Percentiles rank a stretch among this genome's conserved stretches.
These are phyloP conservation scores for Yponomeuta cagnagella DNA, from an alignment of 2,888 invertebrate species.

Conservation along the genomic window DNA sequence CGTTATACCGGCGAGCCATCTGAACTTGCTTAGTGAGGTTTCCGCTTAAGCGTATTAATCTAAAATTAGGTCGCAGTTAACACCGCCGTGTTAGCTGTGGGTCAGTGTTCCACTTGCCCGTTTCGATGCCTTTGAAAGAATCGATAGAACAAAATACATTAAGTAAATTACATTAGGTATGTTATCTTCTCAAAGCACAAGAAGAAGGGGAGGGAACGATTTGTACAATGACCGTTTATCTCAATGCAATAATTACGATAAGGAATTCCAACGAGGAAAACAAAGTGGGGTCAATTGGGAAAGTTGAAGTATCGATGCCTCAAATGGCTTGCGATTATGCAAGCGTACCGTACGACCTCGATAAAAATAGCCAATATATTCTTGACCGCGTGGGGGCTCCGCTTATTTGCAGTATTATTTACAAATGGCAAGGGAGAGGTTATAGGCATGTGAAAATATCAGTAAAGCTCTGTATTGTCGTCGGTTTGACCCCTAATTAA, in stretches of 20 bases:
- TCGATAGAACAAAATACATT: neutral
- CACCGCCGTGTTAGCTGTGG: slow-evolving; percentile 59
- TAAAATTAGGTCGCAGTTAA: slow-evolving; percentile 73
- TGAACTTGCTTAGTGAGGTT: slow-evolving; percentile 73
- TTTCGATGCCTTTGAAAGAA: slow-evolving; percentile 1
- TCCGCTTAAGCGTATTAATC: slow-evolving; percentile 74
- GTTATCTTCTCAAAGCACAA: neutral
- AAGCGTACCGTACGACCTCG: slow-evolving; percentile 30
- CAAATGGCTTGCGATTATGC: slow-evolving; percentile 45
- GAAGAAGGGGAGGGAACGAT: neutral
- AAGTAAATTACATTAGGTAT: neutral
- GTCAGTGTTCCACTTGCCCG: slow-evolving; percentile 37
- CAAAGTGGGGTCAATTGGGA: slow-evolving; percentile 21
- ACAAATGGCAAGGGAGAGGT: neutral
- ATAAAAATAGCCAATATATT: slow-evolving; percentile 48
- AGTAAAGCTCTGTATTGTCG: too few species aligned
- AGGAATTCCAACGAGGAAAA: slow-evolving; percentile 22
- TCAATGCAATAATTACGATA: slow-evolving; percentile 11
- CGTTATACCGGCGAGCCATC: slow-evolving; percentile 46
- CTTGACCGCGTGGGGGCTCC: slow-evolving; percentile 56
- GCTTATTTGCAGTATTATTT: slow-evolving; percentile 23
- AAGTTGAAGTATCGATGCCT: slow-evolving; percentile 23
- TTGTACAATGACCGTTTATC: slow-evolving; percentile 7
- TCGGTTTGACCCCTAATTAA: too few species aligned
- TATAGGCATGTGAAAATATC: neutral